Evolutionary conservation across 2,113 vertebrate genomes (phyloP).

Genomic region (Tragelaphus scriptus): DNA sequence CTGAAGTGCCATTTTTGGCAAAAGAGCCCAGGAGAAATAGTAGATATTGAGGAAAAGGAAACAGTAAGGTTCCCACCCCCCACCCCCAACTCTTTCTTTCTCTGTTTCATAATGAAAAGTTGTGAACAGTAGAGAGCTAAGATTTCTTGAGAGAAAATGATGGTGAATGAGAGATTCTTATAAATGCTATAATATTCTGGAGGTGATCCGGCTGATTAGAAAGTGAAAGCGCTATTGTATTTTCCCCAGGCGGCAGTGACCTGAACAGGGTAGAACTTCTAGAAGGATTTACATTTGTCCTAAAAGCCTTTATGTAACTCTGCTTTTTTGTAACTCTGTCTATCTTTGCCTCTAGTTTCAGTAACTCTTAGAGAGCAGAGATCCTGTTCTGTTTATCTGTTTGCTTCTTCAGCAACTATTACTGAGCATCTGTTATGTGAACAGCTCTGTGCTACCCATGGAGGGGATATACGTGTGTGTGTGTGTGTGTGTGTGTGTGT

Average conservation of each 20-base stretch:
- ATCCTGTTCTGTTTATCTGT: background rate
- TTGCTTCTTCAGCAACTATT: background rate
- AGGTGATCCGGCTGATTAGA: conserved; percentile 54
- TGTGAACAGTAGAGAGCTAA: conserved; percentile 46
- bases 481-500: background rate
- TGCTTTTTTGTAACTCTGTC: background rate
- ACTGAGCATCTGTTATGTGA: background rate
- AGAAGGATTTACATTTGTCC: background rate
- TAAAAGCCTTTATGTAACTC: background rate
- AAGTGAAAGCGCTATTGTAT: conserved; percentile 26
- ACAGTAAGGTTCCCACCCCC: background rate
- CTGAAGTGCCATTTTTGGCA: conserved; percentile 59
- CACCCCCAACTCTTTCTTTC: background rate
- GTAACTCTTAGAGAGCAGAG: background rate
- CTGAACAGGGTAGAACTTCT: background rate
- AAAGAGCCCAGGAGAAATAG: conserved; percentile 40
- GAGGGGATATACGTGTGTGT: background rate
- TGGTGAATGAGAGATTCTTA: conserved; percentile 57
- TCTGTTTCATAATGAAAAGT: conserved; percentile 34
- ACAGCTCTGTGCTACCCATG: background rate
- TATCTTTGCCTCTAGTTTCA: background rate
- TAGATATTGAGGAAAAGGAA: conserved; percentile 66
- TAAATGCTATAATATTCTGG: conserved; percentile 64
- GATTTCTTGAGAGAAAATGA: conserved; percentile 47
- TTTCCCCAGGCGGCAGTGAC: background rate